Evolutionary conservation across 1,140 invertebrate genomes (phyloP).

Genomic region (Pseudomyrmex cubaensis): DNA sequence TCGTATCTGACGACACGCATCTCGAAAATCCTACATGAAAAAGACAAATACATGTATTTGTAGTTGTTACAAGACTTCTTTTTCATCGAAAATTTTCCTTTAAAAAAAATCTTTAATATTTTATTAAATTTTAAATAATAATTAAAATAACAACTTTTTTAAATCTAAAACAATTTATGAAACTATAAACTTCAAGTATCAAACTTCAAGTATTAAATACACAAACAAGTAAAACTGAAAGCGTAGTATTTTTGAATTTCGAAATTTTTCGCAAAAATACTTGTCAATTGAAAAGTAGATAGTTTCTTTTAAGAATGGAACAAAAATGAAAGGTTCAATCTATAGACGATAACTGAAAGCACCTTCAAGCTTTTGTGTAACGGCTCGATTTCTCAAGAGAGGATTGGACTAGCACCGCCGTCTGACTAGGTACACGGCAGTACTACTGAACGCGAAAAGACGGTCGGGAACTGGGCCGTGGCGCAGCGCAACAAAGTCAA

Average conservation of each 20-base stretch:
- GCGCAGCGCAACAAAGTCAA: constrained; percentile 12
- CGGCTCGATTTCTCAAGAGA: constrained; percentile 33
- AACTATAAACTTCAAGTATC: no score
- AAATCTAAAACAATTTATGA: no score
- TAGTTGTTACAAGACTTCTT: background rate
- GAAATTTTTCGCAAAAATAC: no score
- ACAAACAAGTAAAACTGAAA: no score
- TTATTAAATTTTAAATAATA: background rate
- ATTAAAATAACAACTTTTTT: background rate
- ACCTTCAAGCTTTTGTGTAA: background rate
- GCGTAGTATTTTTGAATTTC: no score
- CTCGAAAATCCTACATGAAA: background rate
- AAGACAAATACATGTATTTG: constrained; percentile 1
- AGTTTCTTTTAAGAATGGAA: background rate
- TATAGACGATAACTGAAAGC: no score
- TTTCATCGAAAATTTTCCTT: background rate
- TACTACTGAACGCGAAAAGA: constrained; percentile 26
- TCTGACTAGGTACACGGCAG: background rate
- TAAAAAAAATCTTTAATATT: background rate
- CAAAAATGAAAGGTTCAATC: background rate
- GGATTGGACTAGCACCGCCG: background rate
- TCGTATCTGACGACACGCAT: background rate
- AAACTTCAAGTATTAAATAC: no score
- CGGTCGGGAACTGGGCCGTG: background rate
- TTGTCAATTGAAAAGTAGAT: no score